Conservation (phyloP, 64 coral and sea anemone species). For the Actinia tenebrosa region DNA sequence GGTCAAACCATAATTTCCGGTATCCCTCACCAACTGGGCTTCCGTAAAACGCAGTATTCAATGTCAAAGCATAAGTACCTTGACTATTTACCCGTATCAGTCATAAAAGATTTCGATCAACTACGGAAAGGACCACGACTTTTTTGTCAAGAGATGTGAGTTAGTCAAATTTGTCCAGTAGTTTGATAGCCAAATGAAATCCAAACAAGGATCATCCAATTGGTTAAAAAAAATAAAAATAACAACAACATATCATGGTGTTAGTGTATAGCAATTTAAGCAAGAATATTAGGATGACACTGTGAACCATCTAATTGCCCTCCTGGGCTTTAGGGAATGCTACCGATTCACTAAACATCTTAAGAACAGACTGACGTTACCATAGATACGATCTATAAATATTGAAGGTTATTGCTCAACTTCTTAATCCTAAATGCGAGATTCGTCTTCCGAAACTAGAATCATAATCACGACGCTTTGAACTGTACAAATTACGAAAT, state of each 20-base stretch:
- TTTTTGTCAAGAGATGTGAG: not conserved
- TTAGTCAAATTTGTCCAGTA: not conserved
- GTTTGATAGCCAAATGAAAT: not conserved
- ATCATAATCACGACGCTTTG: not conserved
- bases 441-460: not conserved
- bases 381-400: not conserved
- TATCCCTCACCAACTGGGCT: not conserved
- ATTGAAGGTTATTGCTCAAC: slow-evolving; percentile 5
- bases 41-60: not conserved
- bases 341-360: slow-evolving; percentile 2
- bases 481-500: not conserved
- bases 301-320: not conserved
- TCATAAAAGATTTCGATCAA: not conserved
- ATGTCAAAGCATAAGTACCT: not conserved
- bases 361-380: not conserved
- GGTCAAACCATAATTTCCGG: slow-evolving; percentile 7
- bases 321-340: slow-evolving; percentile 3
- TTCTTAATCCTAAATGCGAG: not conserved
- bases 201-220: not conserved
- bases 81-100: not conserved
- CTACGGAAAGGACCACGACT: not conserved
- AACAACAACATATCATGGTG: not conserved
- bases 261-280: not conserved
- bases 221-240: not conserved
- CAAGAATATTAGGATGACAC: not conserved